Evolutionary conservation across 2,797 vertebrate species (phyloP).

Genomic region (Acanthurus tractus): DNA sequence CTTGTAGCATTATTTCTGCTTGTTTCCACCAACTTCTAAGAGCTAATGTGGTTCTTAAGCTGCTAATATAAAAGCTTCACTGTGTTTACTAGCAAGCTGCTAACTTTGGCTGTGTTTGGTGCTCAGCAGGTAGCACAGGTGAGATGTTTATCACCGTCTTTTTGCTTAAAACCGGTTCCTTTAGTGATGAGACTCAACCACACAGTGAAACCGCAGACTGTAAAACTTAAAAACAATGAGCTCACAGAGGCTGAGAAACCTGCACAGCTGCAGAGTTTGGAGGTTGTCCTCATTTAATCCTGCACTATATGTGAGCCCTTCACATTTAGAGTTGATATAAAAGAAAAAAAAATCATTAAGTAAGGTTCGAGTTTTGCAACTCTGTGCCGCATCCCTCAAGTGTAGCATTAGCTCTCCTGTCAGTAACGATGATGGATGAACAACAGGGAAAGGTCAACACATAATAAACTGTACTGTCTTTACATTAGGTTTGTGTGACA

Average conservation of each 20-base stretch:
- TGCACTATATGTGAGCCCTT: not conserved
- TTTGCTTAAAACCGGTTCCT: not conserved
- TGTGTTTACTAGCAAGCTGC: not conserved
- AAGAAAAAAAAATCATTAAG: conserved; percentile 10
- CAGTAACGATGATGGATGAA: conserved; percentile 72
- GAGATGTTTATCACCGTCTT: rapidly evolving
- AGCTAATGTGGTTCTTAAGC: not conserved
- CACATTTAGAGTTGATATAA: not conserved
- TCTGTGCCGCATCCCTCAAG: conserved; percentile 9
- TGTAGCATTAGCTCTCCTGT: not conserved
- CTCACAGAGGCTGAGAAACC: not conserved
- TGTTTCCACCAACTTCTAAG: not conserved
- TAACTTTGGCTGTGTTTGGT: not conserved
- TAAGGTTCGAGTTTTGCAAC: conserved; percentile 5
- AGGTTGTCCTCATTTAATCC: not conserved
- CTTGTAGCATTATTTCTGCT: not conserved
- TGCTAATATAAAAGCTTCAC: not conserved
- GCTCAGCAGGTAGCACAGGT: not conserved
- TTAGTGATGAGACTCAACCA: not conserved
- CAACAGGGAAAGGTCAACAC: conserved; percentile 73
- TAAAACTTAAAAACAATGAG: not conserved
- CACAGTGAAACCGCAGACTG: not conserved
- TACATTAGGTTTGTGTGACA: conserved; percentile 66
- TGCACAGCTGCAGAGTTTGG: not conserved
- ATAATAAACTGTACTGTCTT: conserved; percentile 76